Conservation (phyloP, 2,888 invertebrate genomes). For the Pachycephus smyrnensis region DNA sequence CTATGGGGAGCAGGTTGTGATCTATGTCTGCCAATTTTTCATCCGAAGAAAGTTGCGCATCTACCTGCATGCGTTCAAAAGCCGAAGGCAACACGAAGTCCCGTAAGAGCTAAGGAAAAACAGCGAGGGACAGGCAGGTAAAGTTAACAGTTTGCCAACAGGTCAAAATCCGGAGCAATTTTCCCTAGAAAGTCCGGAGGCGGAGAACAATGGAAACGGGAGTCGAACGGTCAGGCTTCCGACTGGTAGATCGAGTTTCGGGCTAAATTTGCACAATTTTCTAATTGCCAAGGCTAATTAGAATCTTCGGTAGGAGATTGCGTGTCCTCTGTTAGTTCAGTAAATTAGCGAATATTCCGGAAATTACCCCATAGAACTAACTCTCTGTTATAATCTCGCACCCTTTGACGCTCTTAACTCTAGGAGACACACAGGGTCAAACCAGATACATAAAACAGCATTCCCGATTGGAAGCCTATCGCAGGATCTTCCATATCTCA, state of each 20-base stretch:
- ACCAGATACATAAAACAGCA: not conserved
- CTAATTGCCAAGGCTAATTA: slow-evolving; percentile 50
- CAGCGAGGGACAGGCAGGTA: slow-evolving; percentile 34
- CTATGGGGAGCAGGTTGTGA: slow-evolving; percentile 41
- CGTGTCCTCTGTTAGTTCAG: not conserved
- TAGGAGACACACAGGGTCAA: not conserved
- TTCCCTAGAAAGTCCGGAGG: slow-evolving; percentile 13
- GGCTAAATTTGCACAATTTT: slow-evolving; percentile 35
- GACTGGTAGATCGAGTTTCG: slow-evolving; percentile 6
- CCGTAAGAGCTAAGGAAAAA: slow-evolving; percentile 20
- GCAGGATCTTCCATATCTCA: slow-evolving; percentile 28
- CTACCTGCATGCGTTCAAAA: slow-evolving; percentile 26
- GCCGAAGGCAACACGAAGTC: slow-evolving; percentile 35
- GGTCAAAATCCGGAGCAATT: slow-evolving; percentile 45
- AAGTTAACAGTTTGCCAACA: slow-evolving; percentile 33
- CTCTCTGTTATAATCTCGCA: not conserved
- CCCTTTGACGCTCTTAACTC: not conserved
- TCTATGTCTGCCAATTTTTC: slow-evolving; percentile 59
- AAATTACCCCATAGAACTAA: not conserved
- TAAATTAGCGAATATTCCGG: not conserved
- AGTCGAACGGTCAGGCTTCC: slow-evolving; percentile 28
- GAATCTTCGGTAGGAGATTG: slow-evolving; percentile 6
- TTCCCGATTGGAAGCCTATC: not conserved
- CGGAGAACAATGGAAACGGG: slow-evolving; percentile 30
- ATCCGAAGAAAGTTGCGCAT: slow-evolving; percentile 52